These are phyloP conservation scores for Torymus tubicola DNA, from an alignment of 2,888 invertebrate genomes.

Conservation along the genomic window DNA sequence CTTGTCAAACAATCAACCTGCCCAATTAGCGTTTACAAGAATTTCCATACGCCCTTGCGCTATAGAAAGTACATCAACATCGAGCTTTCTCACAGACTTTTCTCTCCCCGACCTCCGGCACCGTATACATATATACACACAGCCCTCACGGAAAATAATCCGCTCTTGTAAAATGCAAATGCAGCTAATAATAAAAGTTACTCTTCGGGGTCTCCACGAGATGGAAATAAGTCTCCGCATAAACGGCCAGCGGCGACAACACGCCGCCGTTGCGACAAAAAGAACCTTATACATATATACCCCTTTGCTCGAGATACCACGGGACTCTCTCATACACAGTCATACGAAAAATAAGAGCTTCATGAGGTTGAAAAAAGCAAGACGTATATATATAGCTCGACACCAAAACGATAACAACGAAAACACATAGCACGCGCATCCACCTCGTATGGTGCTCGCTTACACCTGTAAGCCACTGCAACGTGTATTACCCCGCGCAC, in stretches of 20 bases:
- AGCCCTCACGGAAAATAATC: conserved; percentile 34
- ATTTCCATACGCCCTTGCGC: too few species aligned
- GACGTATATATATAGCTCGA: background rate
- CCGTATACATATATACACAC: too few species aligned
- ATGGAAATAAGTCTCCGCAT: conserved; percentile 42
- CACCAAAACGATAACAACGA: too few species aligned
- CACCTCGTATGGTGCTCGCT: conserved; percentile 59
- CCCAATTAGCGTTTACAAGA: too few species aligned
- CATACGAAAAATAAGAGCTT: background rate
- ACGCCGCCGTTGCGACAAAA: too few species aligned
- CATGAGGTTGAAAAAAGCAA: background rate
- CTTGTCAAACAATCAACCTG: too few species aligned
- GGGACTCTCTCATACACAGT: background rate
- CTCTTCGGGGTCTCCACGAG: background rate
- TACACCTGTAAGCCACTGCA: conserved; percentile 63
- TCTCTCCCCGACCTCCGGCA: conserved; percentile 20
- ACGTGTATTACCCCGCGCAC: conserved; percentile 1
- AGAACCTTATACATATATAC: too few species aligned
- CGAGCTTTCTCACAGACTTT: conserved; percentile 12
- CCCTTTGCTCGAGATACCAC: too few species aligned
- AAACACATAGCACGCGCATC: too few species aligned
- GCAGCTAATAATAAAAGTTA: conserved; percentile 49
- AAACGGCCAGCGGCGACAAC: background rate
- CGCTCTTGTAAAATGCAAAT: conserved; percentile 56
- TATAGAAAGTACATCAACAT: too few species aligned